Evolutionary conservation across 2,113 vertebrate genomes (phyloP), one percentile per base, ranked within the genome.

Genomic region (Zeus faber): DNA sequence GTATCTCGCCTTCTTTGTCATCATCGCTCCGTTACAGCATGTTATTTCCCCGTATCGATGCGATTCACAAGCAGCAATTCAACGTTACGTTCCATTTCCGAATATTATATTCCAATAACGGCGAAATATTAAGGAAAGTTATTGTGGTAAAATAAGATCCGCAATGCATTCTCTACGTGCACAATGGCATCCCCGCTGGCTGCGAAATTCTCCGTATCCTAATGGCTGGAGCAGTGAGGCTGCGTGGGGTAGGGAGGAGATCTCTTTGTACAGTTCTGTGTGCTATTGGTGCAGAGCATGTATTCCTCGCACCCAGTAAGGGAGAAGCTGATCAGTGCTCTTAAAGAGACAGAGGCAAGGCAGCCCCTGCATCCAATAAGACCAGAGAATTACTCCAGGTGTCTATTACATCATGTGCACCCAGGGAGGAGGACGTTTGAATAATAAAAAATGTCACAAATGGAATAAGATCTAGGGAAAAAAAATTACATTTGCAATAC

Each of bases 181-280:
- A 51, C 45, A 43, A 53, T 17, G 50, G 24, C 57, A 60, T 66
- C 31, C 6, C 44, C 7, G 18, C 20, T 63, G 27, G 78, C 65
- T 65, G 61, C 57, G n/a, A 17, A 58, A 48, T 58, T 69, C 23
- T 50, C 37, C 62, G 75, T 66, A 51, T 68, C 23, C 49, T 56
- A 74, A 77, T 70, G 67, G 68, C 74, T 76, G 41, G 62, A 74
- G 48, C 71, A 81, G 54, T 31, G 77, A 77, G 6, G 45, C 69
- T 60, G 69, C n/a, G n/a, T 39, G 84, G 80, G 87, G 85, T 85
- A 85, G 85, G 89, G 87, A 88, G 73, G 82, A 74, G 89, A 88
- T 89, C 79, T 65, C 82, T 77, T 69, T 83, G 79, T 84, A 83
- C 85, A 75, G 70, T 80, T 72, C 70, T 58, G 45, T 61, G 68